These are phyloP conservation scores for Hesperophylax magnus DNA, from an alignment of 1,140 invertebrate species.

Conservation along the genomic window DNA sequence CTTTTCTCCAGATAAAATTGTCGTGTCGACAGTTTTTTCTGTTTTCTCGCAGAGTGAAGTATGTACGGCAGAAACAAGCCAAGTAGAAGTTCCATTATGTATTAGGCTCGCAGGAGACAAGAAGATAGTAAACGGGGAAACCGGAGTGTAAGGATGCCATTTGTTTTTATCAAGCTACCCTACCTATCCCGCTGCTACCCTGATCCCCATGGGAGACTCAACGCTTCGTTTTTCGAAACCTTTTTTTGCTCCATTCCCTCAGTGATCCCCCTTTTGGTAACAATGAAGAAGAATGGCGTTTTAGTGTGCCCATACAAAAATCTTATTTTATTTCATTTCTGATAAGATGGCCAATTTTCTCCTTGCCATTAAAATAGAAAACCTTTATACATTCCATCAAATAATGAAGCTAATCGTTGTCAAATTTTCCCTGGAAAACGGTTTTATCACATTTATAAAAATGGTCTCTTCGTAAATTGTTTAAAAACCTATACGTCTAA, in stretches of 20 bases:
- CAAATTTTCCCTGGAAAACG: neutral
- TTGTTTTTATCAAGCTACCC: constrained; percentile 58
- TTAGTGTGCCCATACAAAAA: constrained; percentile 56
- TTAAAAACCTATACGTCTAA: neutral
- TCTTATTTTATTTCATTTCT: constrained; percentile 43
- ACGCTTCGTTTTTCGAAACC: constrained; percentile 58
- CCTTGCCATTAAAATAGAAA: neutral
- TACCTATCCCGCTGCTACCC: constrained; percentile 45
- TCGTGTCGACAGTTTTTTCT: constrained; percentile 57
- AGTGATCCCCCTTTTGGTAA: constrained; percentile 50
- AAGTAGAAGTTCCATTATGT: constrained; percentile 58
- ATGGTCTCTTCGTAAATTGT: neutral
- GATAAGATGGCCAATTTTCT: constrained; percentile 35
- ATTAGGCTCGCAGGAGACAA: constrained; percentile 52
- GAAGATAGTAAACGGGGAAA: constrained; percentile 52
- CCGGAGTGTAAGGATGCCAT: constrained; percentile 58
- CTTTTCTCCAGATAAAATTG: constrained; percentile 55
- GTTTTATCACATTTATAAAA: neutral
- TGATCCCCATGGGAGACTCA: constrained; percentile 55
- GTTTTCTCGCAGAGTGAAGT: constrained; percentile 52
- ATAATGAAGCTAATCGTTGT: neutral
- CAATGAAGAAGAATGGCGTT: constrained; percentile 57
- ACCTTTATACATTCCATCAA: constrained; percentile 5
- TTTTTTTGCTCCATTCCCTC: constrained; percentile 49
- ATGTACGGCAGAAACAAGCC: constrained; percentile 49